Conservation (phyloP, 2,113 vertebrate species). For the Hydrolagus affinis region DNA sequence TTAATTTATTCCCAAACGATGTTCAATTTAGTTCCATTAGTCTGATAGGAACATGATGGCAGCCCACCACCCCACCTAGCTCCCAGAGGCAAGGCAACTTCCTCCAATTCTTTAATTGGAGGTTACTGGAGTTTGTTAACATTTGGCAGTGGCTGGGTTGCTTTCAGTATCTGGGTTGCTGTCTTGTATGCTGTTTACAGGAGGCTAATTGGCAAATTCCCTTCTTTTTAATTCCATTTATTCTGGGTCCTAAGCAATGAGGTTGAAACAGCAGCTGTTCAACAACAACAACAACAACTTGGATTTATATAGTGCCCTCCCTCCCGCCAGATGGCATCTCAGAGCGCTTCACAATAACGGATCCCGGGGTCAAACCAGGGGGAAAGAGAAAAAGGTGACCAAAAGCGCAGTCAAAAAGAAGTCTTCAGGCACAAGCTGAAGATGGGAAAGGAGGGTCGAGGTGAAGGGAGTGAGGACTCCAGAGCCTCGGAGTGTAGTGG, state of each 20-base stretch:
- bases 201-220: background rate
- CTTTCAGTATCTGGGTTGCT: background rate
- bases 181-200: background rate
- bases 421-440: no score
- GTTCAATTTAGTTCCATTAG: background rate
- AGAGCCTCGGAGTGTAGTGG: no score
- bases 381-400: no score
- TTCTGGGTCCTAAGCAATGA: background rate
- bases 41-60: background rate
- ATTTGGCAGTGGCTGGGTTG: background rate
- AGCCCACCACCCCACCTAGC: background rate
- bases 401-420: no score
- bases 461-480: no score
- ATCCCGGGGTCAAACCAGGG: no score
- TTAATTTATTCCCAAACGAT: conserved; percentile 7
- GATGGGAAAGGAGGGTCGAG: no score
- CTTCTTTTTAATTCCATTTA: background rate
- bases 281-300: no score
- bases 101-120: background rate
- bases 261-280: no score
- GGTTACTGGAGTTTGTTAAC: background rate
- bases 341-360: no score
- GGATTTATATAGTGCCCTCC: no score
- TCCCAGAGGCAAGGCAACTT: background rate
- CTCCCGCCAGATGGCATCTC: no score